Conservation (phyloP, 2,888 invertebrate genomes). For the Sylvicola cinctus region DNA sequence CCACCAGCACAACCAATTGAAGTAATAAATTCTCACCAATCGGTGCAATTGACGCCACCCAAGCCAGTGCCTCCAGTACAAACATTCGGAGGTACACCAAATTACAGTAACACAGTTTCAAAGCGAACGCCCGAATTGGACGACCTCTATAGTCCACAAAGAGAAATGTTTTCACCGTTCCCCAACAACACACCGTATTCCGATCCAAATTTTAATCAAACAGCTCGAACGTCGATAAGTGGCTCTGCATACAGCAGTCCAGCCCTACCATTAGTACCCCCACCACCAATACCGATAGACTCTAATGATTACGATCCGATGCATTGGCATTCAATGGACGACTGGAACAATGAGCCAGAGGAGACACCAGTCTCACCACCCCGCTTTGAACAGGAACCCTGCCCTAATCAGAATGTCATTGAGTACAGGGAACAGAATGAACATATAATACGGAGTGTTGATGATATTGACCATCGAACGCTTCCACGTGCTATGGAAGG, state of each 20-base stretch:
- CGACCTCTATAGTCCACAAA: background rate
- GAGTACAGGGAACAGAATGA: slow-evolving; percentile 34
- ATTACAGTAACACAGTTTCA: background rate
- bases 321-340: slow-evolving; percentile 13
- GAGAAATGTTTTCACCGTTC: background rate
- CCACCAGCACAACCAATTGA: slow-evolving; percentile 30
- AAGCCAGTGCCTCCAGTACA: slow-evolving; percentile 1
- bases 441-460: slow-evolving; percentile 10
- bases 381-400: slow-evolving; percentile 35
- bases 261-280: slow-evolving; percentile 4
- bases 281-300: slow-evolving; percentile 14
- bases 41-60: slow-evolving; percentile 19
- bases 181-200: slow-evolving; percentile 1
- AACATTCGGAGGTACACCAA: background rate
- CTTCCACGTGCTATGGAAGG: too few relatives aligned
- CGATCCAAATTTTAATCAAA: slow-evolving; percentile 1
- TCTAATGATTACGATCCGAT: background rate
- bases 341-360: slow-evolving; percentile 14
- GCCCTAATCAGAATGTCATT: slow-evolving; percentile 29
- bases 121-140: background rate
- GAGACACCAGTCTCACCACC: slow-evolving; percentile 48
- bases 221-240: background rate
- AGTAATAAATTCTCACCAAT: slow-evolving; percentile 33
- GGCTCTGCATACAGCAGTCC: background rate
- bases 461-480: slow-evolving; percentile 36